A percentile compares a stretch with the other conserved stretches of the same genome.
These are phyloP conservation scores for Pocillopora verrucosa DNA, from an alignment of 64 coral and sea anemone species.

Conservation along the genomic window DNA sequence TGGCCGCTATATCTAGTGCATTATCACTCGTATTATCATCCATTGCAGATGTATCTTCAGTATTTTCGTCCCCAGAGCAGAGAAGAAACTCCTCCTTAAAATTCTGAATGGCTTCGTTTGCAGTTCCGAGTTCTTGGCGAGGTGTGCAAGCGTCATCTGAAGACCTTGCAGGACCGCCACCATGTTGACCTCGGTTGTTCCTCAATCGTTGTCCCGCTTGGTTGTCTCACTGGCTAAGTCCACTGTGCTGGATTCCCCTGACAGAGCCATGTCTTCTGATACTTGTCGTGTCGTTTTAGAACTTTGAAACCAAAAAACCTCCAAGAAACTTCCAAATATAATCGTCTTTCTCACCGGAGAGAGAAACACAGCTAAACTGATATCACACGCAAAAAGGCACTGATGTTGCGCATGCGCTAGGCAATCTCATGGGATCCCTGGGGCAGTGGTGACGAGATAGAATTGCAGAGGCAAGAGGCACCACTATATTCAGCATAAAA, in stretches of 20 bases:
- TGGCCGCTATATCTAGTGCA: conserved; percentile 47
- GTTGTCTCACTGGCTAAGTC: conserved; percentile 44
- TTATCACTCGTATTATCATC: conserved; percentile 45
- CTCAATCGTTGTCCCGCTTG: conserved; percentile 37
- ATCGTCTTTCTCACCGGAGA: neutral
- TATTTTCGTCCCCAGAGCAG: too few species aligned
- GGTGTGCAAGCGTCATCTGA: conserved; percentile 49
- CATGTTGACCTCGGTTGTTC: conserved; percentile 56
- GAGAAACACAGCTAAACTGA: neutral
- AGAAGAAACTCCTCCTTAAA: too few species aligned
- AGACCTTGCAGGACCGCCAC: conserved; percentile 57
- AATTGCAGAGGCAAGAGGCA: too few species aligned
- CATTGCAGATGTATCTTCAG: neutral
- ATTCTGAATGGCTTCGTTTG: too few species aligned
- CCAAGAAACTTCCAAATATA: conserved; percentile 24
- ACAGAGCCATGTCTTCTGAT: conserved; percentile 52
- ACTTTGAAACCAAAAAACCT: conserved; percentile 37
- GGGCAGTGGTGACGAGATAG: conserved; percentile 32
- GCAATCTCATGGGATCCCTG: conserved; percentile 54
- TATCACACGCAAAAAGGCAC: conserved; percentile 13
- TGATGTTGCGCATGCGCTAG: conserved; percentile 28
- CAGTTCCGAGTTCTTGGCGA: too few species aligned
- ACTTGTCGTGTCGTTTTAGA: conserved; percentile 14
- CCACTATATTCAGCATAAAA: too few species aligned
- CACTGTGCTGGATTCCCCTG: conserved; percentile 30